Evolutionary conservation across 1,140 invertebrate species (phyloP).

Genomic region (Nephila pilipes): DNA sequence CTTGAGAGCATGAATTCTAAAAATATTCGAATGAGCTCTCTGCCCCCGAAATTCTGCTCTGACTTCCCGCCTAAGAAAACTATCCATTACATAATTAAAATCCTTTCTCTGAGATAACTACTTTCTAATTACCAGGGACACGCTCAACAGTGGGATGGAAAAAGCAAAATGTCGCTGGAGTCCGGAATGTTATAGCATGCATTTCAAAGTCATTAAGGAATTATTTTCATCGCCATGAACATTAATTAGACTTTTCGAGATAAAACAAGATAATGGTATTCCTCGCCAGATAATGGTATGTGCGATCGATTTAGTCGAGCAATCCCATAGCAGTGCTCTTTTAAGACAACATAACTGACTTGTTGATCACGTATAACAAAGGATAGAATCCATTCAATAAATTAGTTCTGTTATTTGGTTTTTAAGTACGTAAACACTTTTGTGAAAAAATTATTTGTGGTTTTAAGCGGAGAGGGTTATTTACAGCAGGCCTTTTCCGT

Average conservation of each 20-base stretch:
- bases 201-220: neutral
- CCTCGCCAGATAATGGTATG: neutral
- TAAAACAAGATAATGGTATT: neutral
- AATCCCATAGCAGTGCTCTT: neutral
- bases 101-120: neutral
- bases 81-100: conserved; percentile 12
- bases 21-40: too few species aligned
- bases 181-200: neutral
- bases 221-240: neutral
- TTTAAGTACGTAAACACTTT: too few species aligned
- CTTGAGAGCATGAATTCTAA: too few species aligned
- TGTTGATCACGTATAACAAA: too few species aligned
- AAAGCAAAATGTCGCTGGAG: neutral
- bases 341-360: too few species aligned
- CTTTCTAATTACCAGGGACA: neutral
- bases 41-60: too few species aligned
- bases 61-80: neutral
- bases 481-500: too few species aligned
- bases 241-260: neutral
- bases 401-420: too few species aligned
- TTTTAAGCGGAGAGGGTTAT: too few species aligned
- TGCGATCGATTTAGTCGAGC: neutral
- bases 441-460: too few species aligned
- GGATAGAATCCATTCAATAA: too few species aligned
- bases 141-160: neutral